These are phyloP conservation scores for Gonocerus acuteangulatus DNA, from an alignment of 2,888 invertebrate species.

Conservation along the genomic window DNA sequence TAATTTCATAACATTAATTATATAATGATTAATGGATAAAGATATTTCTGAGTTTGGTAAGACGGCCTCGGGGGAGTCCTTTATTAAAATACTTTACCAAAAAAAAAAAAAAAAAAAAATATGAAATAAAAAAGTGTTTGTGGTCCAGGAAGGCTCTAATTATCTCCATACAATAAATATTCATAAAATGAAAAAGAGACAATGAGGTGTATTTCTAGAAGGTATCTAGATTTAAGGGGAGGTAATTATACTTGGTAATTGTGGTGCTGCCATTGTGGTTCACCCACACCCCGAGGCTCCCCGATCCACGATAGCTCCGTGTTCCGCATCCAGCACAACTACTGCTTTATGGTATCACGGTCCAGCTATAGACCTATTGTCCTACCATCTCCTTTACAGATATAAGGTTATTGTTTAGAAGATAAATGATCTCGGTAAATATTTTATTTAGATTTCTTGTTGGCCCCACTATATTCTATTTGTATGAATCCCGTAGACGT, in stretches of 20 bases:
- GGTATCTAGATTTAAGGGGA: conserved; percentile 7
- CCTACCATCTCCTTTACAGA: no score
- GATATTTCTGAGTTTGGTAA: neutral
- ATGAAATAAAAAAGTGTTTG: conserved; percentile 15
- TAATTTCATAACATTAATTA: conserved; percentile 18
- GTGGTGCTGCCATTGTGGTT: neutral
- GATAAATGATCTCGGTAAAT: no score
- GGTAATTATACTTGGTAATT: conserved; percentile 20
- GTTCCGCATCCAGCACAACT: no score
- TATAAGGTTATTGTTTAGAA: no score
- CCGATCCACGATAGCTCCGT: conserved; percentile 2
- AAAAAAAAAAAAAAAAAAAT: neutral
- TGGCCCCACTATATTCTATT: no score
- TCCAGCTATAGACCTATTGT: no score
- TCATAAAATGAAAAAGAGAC: conserved; percentile 21
- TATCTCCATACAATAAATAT: conserved; percentile 15
- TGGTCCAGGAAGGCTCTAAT: conserved; percentile 18
- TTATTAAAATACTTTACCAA: neutral
- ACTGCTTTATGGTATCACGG: no score
- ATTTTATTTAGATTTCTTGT: no score
- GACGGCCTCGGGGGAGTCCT: no score
- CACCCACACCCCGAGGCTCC: conserved; percentile 16
- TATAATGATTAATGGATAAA: conserved; percentile 14
- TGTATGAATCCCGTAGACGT: no score
- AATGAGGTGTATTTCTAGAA: conserved; percentile 9